A percentile compares a stretch with the other conserved stretches of the same genome.
Conservation (phyloP, 1,140 invertebrate genomes). For the Trachelipus rathkii region DNA sequence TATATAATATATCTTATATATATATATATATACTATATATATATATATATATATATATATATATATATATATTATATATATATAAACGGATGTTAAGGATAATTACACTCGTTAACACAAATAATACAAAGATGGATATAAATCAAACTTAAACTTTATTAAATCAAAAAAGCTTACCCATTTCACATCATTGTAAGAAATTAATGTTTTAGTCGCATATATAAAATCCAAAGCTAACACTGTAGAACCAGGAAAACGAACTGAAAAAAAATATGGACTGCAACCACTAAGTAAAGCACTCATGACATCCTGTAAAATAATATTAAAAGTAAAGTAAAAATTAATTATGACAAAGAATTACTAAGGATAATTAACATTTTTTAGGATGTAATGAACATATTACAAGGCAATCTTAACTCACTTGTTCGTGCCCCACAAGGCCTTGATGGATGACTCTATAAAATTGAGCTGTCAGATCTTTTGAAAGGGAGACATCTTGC, state of each 20-base stretch:
- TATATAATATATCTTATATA: too few species aligned
- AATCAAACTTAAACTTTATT: too few species aligned
- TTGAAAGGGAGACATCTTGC: conserved; percentile 58
- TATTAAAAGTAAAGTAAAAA: too few species aligned
- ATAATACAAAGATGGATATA: too few species aligned
- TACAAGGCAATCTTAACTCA: conserved; percentile 3
- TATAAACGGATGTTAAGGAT: too few species aligned
- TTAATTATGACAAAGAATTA: too few species aligned
- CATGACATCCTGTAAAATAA: conserved; percentile 56
- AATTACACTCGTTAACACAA: too few species aligned
- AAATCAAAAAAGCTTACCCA: conserved; percentile 53
- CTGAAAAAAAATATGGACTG: conserved; percentile 77
- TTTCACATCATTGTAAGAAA: conserved; percentile 74
- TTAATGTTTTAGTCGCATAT: conserved; percentile 78
- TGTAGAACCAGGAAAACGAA: conserved; percentile 81
- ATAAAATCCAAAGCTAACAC: conserved; percentile 84
- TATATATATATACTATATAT: too few species aligned
- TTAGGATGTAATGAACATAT: too few species aligned
- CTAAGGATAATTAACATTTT: too few species aligned
- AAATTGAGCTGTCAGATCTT: conserved; percentile 77
- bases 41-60: too few species aligned
- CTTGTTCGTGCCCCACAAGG: conserved; percentile 56
- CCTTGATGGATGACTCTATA: conserved; percentile 82
- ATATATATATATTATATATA: too few species aligned
- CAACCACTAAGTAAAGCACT: conserved; percentile 65